Conservation (phyloP, 2,797 vertebrate species). For the Ficedula albicollis region DNA sequence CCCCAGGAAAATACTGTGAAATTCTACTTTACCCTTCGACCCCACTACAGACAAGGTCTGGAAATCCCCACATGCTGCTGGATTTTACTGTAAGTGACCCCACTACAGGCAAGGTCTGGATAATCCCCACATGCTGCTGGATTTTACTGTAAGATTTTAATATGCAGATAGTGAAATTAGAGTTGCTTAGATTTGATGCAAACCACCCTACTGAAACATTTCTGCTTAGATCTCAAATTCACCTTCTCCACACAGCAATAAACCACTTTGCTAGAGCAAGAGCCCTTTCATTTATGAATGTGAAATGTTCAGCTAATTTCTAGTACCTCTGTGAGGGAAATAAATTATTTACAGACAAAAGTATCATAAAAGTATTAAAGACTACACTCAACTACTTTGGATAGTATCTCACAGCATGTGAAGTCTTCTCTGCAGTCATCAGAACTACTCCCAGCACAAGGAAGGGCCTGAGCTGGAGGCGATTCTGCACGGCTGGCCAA, state of each 20-base stretch:
- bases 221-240: neutral
- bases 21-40: neutral
- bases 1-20: neutral
- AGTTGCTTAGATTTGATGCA: neutral
- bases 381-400: neutral
- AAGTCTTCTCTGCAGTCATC: neutral
- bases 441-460: neutral
- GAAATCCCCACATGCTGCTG: neutral
- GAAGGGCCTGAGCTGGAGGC: neutral
- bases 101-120: neutral
- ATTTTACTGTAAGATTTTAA: neutral
- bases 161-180: neutral
- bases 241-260: neutral
- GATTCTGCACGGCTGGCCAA: rapidly evolving
- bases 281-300: neutral
- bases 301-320: neutral
- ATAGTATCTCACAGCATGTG: neutral
- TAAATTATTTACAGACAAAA: neutral
- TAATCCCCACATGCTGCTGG: neutral
- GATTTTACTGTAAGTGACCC: neutral
- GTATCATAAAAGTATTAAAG: neutral
- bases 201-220: neutral
- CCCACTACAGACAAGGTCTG: neutral
- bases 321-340: neutral
- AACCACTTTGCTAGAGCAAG: neutral